Evolutionary conservation across 2,113 vertebrate species (phyloP).

Genomic region (Apus apus): DNA sequence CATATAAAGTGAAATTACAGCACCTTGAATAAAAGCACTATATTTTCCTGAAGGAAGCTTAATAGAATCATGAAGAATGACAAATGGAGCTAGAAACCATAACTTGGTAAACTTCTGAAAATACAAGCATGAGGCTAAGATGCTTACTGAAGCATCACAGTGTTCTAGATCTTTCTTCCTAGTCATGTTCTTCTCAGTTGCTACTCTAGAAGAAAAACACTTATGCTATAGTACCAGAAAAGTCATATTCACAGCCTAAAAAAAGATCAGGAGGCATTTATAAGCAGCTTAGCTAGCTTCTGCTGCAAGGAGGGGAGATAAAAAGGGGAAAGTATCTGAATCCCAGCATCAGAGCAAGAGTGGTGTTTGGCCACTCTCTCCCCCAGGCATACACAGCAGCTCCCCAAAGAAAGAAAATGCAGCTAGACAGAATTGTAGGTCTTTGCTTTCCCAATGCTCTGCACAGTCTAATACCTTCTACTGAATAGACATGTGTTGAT

Average conservation of each 20-base stretch:
- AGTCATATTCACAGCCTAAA: neutral
- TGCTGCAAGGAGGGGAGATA: neutral
- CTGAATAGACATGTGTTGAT: accelerated
- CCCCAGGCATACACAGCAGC: neutral
- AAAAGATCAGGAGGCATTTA: neutral
- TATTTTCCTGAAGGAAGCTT: neutral
- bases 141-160: neutral
- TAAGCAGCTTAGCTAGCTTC: neutral
- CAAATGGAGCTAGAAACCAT: neutral
- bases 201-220: neutral
- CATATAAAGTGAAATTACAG: neutral
- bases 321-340: neutral
- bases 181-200: neutral
- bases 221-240: neutral
- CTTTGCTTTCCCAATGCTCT: neutral
- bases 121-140: neutral
- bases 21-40: neutral
- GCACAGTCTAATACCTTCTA: neutral
- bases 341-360: neutral
- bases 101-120: neutral
- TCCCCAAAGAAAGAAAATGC: neutral
- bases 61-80: neutral
- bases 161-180: neutral
- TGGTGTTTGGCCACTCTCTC: neutral
- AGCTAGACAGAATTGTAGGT: neutral